A percentile compares a stretch with the other conserved stretches of the same genome.
phyloP scores from a whole-genome alignment of 2,888 invertebrate species.

The Drosophila formosana region DNA sequence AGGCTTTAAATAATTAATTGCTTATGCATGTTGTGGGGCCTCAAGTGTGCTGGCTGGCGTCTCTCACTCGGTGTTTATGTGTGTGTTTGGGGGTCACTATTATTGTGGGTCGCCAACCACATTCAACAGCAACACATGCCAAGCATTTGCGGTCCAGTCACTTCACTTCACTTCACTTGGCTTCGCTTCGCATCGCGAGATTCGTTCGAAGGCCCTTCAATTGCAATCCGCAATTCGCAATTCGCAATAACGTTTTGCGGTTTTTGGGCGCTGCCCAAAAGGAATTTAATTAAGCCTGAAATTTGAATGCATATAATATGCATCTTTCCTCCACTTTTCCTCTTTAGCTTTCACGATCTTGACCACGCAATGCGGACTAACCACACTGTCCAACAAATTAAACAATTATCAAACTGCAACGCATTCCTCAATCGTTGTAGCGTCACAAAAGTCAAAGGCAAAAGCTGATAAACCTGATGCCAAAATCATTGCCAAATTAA shows the following conservation, averaged over 20 bases:
- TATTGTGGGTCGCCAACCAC: conserved; percentile 15
- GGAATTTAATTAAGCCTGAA: conserved; percentile 74
- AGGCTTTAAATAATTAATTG: conserved; percentile 77
- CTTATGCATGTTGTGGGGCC: conserved; percentile 47
- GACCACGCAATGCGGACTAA: neutral
- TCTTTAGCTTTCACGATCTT: neutral
- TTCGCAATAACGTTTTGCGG: conserved; percentile 70
- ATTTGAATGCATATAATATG: conserved; percentile 31
- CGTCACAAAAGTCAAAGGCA: conserved; percentile 5
- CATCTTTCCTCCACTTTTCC: neutral
- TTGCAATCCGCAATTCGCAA: conserved; percentile 70
- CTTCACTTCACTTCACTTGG: conserved; percentile 34
- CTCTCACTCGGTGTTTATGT: neutral
- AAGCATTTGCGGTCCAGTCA: conserved; percentile 56
- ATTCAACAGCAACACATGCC: conserved; percentile 30
- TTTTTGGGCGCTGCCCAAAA: conserved; percentile 45
- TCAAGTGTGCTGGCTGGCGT: conserved; percentile 4
- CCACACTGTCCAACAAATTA: conserved; percentile 22
- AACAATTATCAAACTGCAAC: conserved; percentile 17
- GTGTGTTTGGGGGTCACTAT: conserved; percentile 3
- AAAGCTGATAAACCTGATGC: neutral
- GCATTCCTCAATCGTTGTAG: neutral
- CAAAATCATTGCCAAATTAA: too few species aligned
- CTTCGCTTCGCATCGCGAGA: neutral
- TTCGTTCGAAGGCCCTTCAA: conserved; percentile 17